Evolutionary conservation across 2,888 invertebrate genomes (phyloP).

Genomic region (Linnaemya tessellans): DNA sequence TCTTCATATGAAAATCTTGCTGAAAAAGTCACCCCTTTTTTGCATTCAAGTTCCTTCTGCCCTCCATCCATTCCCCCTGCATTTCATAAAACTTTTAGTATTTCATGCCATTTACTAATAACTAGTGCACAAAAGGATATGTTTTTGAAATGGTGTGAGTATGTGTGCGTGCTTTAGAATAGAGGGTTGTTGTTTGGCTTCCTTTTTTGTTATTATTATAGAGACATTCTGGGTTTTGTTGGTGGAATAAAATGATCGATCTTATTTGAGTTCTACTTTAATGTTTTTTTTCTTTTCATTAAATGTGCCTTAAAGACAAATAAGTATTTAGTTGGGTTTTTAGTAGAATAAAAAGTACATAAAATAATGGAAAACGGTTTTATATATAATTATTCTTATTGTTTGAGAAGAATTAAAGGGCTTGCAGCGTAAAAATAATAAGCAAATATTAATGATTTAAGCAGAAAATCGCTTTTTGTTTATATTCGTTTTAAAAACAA

Average conservation of each 20-base stretch:
- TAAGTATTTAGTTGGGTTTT: slow-evolving; percentile 62
- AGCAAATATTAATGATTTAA: slow-evolving; percentile 79
- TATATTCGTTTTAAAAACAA: slow-evolving; percentile 29
- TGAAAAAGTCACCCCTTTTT: slow-evolving; percentile 57
- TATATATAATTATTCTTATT: slow-evolving; percentile 42
- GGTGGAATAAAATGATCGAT: slow-evolving; percentile 79
- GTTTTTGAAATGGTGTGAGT: neutral
- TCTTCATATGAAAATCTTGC: slow-evolving; percentile 43
- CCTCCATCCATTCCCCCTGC: neutral
- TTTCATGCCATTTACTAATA: slow-evolving; percentile 68
- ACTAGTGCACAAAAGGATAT: slow-evolving; percentile 62
- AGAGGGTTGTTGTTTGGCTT: slow-evolving; percentile 55
- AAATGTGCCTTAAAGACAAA: slow-evolving; percentile 67
- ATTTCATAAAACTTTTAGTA: slow-evolving; percentile 27
- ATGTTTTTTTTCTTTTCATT: slow-evolving; percentile 19
- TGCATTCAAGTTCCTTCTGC: neutral
- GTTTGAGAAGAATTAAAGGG: neutral
- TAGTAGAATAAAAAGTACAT: slow-evolving; percentile 1
- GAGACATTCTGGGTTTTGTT: neutral
- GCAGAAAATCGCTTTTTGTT: slow-evolving; percentile 73
- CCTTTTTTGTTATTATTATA: slow-evolving; percentile 27
- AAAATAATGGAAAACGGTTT: slow-evolving; percentile 59
- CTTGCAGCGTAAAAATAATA: slow-evolving; percentile 74
- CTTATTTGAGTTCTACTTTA: slow-evolving; percentile 69
- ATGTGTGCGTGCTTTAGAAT: neutral